Evolutionary conservation across 2,113 vertebrate genomes (phyloP).

Genomic region (Vireo altiloquus): DNA sequence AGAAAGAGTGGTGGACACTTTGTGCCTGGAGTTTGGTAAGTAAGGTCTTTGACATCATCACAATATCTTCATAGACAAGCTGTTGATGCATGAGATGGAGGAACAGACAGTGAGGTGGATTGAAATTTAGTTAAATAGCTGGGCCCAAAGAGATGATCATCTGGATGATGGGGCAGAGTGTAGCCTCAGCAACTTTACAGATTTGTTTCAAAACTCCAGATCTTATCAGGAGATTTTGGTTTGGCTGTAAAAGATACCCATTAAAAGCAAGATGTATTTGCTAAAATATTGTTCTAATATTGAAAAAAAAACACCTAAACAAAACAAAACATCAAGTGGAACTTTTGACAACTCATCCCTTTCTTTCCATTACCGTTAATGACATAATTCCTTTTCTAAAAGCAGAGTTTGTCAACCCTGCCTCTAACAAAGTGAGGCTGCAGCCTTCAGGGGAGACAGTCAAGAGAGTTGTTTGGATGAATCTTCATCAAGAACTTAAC

Average conservation of each 20-base stretch:
- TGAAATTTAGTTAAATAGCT: not conserved
- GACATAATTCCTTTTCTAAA: not conserved
- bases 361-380: not conserved
- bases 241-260: not conserved
- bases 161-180: not conserved
- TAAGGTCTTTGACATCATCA: not conserved
- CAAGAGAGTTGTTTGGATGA: not conserved
- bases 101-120: not conserved
- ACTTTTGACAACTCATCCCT: not conserved
- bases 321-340: not conserved
- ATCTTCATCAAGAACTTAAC: conserved; percentile 19
- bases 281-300: not conserved
- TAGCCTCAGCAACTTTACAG: not conserved
- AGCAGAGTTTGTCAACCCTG: not conserved
- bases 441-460: not conserved
- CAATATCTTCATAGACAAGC: not conserved
- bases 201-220: not conserved
- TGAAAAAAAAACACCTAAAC: not conserved
- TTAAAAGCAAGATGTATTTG: not conserved
- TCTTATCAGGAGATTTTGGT: not conserved
- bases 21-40: not conserved
- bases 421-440: not conserved
- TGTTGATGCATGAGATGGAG: not conserved
- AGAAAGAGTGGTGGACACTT: not conserved
- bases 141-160: not conserved